A percentile compares a stretch with the other conserved stretches of the same genome.
These are phyloP conservation scores for Dicycla oo DNA, from an alignment of 2,888 invertebrate genomes.

Conservation along the genomic window DNA sequence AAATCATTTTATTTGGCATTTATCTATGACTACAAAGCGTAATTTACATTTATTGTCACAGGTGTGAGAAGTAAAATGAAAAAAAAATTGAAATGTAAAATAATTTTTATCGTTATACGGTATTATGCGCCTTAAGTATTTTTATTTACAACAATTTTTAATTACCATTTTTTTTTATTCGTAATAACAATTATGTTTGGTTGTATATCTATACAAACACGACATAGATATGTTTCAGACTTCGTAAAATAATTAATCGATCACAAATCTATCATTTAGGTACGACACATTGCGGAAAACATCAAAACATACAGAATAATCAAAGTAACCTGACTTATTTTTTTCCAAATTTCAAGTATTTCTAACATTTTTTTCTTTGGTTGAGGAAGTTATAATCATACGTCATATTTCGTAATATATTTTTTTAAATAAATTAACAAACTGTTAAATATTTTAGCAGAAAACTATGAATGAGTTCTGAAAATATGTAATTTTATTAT, in stretches of 20 bases:
- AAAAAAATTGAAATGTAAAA: conserved; percentile 70
- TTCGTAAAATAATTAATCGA: conserved; percentile 68
- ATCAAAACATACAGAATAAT: conserved; percentile 25
- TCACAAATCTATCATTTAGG: conserved; percentile 53
- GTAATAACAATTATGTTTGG: conserved; percentile 73
- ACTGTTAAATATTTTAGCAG: not conserved
- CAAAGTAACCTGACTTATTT: conserved; percentile 9
- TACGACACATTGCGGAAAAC: conserved; percentile 32
- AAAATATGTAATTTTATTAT: conserved; percentile 22
- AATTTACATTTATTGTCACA: conserved; percentile 90
- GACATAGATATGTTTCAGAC: conserved; percentile 88
- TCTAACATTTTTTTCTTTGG: not conserved
- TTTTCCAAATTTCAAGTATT: conserved; percentile 1
- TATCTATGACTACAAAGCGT: conserved; percentile 88
- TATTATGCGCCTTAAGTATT: conserved; percentile 66
- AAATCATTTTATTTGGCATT: conserved; percentile 82
- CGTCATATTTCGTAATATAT: not conserved
- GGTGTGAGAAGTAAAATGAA: conserved; percentile 84
- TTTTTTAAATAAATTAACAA: not conserved
- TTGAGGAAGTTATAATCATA: not conserved
- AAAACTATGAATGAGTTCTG: not conserved
- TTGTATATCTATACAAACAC: conserved; percentile 80
- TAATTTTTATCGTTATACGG: conserved; percentile 64
- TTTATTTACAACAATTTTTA: conserved; percentile 79
- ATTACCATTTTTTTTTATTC: conserved; percentile 79